Conservation (phyloP, 2,113 vertebrate genomes). For the Vimba vimba region DNA sequence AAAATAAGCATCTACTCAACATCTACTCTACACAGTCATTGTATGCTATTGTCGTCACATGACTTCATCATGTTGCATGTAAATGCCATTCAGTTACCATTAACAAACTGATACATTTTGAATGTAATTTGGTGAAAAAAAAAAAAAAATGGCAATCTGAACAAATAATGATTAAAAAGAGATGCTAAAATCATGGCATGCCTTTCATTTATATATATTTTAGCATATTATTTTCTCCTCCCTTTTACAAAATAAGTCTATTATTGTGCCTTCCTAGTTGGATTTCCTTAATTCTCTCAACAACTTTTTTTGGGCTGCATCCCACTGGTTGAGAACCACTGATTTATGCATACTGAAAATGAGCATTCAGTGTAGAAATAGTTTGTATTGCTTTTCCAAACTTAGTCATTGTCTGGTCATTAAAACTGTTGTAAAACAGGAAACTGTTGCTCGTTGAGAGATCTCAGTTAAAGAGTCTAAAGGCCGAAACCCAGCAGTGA, state of each 20-base stretch:
- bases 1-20: too few relatives aligned
- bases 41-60: not conserved
- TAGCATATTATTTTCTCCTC: not conserved
- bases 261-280: not conserved
- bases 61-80: not conserved
- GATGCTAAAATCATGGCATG: too few relatives aligned
- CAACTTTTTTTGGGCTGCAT: not conserved
- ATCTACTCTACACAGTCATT: too few relatives aligned
- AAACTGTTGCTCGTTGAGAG: not conserved
- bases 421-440: not conserved
- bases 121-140: too few relatives aligned
- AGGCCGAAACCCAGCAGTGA: constrained; percentile 38
- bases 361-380: not conserved
- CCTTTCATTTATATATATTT: too few relatives aligned
- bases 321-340: constrained; percentile 4
- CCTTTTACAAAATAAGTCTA: not conserved
- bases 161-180: too few relatives aligned
- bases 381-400: not conserved
- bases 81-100: not conserved
- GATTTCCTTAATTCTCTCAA: not conserved
- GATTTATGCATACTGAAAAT: not conserved
- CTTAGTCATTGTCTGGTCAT: not conserved
- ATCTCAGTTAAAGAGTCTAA: constrained; percentile 17
- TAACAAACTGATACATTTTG: not conserved
- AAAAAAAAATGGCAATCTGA: too few relatives aligned